Evolutionary conservation across 2,797 vertebrate species (phyloP), one percentile per base, ranked within the genome.

Genomic region (Iguana delicatissima): DNA sequence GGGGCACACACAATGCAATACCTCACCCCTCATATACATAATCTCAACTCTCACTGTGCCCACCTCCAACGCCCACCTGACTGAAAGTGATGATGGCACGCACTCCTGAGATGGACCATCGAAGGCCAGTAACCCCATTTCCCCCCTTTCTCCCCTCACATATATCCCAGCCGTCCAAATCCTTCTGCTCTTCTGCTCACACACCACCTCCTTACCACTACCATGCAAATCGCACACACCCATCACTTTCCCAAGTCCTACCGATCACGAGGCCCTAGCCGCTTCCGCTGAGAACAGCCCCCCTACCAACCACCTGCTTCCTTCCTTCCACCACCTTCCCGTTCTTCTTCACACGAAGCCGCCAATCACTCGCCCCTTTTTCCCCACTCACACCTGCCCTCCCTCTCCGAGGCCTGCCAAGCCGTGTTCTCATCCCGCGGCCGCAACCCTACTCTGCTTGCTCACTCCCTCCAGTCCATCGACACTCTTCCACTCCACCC

Each of bases 321-420:
- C 16, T 88, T 35, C 35, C 14, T 62, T 38, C 9, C 50, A 77
- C 55, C 55, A 62, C 46, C 6, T 29, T 35, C 55, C 69, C 1
- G 3, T 12, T 32, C 64, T 29, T 4, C 42, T 20, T 20, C 50
- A 12, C 55, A 1, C 72, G 64, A 62, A 50, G 64, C 24, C 35
- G 9, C 55, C 57, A 46, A 59, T 18, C 55, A 26, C 62, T 38
- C 46, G 22, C 81, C 22, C 62, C 6, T 6, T 38, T 6, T 38
- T 38, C 59, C 20, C 59, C 59, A 62, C 18, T 20, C 59, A 57
- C 26, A 46, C 42, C 42, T 46, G 42, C 42, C 42, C 42, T 46
- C 42, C 59, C 73, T 55, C n/a, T 29, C 59, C 35, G 5, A 76
- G 89, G 89, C 85, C 69, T 73, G 59, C 67, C 38, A 73, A 81